A percentile compares a stretch with the other conserved stretches of the same genome.
Evolutionary conservation across 2,113 vertebrate genomes (phyloP).

Genomic region (Anoura caudifer): DNA sequence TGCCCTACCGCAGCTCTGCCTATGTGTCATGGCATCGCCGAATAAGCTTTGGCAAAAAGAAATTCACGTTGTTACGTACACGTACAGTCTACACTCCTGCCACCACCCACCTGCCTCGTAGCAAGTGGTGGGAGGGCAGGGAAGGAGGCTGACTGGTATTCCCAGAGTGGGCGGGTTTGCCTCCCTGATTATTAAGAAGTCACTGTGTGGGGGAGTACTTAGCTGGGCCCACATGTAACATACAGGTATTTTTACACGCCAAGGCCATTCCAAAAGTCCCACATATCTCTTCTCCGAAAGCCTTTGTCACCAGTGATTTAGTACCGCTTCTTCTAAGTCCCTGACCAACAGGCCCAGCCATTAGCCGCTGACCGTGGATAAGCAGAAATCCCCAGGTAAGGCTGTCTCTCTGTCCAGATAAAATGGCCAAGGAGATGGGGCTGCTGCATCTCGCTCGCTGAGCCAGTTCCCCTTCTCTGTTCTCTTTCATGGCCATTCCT

Average conservation of each 20-base stretch:
- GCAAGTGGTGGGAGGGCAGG: too few species aligned
- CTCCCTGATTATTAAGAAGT: background rate
- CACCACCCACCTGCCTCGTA: background rate
- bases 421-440: background rate
- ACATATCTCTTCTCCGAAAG: background rate
- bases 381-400: background rate
- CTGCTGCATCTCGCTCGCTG: background rate
- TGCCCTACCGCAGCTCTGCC: too few species aligned
- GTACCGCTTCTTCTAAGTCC: background rate
- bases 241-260: background rate
- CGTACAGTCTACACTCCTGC: background rate
- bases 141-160: background rate
- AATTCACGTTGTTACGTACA: background rate
- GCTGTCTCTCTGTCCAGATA: background rate
- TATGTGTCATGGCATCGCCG: background rate
- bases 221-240: background rate
- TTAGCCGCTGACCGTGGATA: background rate
- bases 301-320: background rate
- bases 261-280: background rate
- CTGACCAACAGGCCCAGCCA: background rate
- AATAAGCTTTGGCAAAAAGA: background rate
- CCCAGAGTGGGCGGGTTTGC: background rate
- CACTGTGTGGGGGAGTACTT: background rate
- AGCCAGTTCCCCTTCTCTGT: background rate
- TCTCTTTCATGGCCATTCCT: background rate